Evolutionary conservation across 2,797 vertebrate species (phyloP).

Genomic region (Caiman crocodilus): DNA sequence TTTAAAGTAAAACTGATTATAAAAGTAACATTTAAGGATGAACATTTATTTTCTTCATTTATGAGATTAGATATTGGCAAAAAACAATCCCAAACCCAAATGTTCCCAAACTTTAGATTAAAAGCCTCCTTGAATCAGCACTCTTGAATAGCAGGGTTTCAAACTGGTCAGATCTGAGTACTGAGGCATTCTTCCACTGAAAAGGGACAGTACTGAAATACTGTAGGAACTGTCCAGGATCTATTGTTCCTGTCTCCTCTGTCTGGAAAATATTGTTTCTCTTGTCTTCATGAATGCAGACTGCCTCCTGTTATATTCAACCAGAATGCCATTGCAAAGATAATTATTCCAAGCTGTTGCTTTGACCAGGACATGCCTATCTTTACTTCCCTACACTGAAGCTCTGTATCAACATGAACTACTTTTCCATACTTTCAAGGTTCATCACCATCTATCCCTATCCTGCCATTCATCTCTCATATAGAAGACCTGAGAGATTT

Average conservation of each 20-base stretch:
- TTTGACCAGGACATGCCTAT: background rate
- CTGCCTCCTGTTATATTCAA: background rate
- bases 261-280: background rate
- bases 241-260: background rate
- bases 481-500: too few relatives aligned
- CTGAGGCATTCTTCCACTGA: background rate
- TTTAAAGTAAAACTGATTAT: background rate
- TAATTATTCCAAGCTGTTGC: background rate
- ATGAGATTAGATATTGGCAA: background rate
- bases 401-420: background rate
- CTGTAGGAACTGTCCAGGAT: background rate
- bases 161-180: background rate
- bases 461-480: too few relatives aligned
- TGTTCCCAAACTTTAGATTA: background rate
- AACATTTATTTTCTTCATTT: background rate
- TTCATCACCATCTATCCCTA: too few relatives aligned
- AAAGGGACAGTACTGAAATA: background rate
- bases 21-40: background rate
- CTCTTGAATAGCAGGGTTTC: background rate
- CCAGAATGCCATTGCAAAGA: background rate
- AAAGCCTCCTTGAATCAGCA: background rate
- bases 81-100: slow-evolving; percentile 18
- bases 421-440: too few relatives aligned
- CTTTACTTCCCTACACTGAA: background rate
- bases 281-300: background rate